Conservation (phyloP, 2,888 invertebrate genomes). For the Hermaeophaga mercurialis region DNA sequence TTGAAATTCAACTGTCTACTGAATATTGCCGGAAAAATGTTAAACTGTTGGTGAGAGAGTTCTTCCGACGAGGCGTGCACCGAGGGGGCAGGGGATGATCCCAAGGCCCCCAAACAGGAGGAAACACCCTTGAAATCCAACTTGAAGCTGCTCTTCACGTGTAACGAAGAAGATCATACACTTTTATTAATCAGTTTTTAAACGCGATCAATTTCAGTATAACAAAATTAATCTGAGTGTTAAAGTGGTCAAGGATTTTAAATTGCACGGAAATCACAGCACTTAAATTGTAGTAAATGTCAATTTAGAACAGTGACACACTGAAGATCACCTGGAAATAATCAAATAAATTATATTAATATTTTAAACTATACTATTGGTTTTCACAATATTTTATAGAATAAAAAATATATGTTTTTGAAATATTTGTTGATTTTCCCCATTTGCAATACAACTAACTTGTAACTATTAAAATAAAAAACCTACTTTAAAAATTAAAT, state of each 20-base stretch:
- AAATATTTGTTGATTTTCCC: no score
- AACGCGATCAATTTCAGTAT: no score
- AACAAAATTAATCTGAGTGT: no score
- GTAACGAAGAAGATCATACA: neutral
- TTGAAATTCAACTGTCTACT: constrained; percentile 86
- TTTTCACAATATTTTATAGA: no score
- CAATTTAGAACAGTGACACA: no score
- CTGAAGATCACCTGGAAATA: neutral
- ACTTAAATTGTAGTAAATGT: neutral
- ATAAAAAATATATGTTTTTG: no score
- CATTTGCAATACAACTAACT: no score
- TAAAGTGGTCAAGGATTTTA: no score
- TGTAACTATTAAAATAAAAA: no score
- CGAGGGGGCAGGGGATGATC: constrained; percentile 63
- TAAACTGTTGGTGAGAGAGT: constrained; percentile 79
- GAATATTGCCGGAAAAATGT: constrained; percentile 90
- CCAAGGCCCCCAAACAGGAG: constrained; percentile 67
- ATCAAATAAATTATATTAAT: neutral
- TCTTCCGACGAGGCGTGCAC: constrained; percentile 56
- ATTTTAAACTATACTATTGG: no score
- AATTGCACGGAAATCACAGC: constrained; percentile 9
- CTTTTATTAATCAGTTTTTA: neutral
- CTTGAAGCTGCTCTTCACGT: constrained; percentile 64
- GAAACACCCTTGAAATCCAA: constrained; percentile 84
- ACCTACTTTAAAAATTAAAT: no score